phyloP scores from a whole-genome alignment of 2,113 vertebrate species.

The Ancistrus triradiatus region DNA sequence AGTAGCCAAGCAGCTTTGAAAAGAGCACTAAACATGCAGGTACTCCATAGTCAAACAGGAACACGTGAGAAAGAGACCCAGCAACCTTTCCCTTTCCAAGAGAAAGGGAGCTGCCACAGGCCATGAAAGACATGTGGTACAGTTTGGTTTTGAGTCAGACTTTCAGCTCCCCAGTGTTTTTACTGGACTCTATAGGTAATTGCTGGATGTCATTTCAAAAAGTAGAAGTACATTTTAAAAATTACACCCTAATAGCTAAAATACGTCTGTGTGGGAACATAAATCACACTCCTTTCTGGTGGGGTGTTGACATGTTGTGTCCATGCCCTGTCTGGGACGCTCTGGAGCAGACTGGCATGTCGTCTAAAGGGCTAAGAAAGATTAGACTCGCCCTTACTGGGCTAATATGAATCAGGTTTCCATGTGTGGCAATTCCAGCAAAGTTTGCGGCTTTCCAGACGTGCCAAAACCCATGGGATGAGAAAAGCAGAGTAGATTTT shows the following conservation, averaged over 20 bases:
- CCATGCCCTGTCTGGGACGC: neutral
- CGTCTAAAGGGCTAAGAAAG: neutral
- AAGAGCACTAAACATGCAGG: too few relatives aligned
- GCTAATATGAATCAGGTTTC: neutral
- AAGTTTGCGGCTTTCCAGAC: neutral
- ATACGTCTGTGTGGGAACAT: constrained; percentile 1
- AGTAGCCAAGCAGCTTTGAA: too few relatives aligned
- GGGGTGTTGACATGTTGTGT: neutral
- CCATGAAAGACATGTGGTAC: neutral
- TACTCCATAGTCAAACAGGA: too few relatives aligned
- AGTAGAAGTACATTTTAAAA: neutral
- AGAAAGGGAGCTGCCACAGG: neutral
- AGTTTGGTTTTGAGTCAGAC: too few relatives aligned
- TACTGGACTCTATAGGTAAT: neutral
- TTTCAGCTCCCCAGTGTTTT: too few relatives aligned
- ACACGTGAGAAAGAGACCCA: too few relatives aligned
- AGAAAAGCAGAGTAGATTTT: constrained; percentile 11
- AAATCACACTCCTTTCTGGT: neutral
- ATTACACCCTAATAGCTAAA: constrained; percentile 8
- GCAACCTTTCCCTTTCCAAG: too few relatives aligned
- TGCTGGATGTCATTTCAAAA: neutral
- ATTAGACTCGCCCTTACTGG: neutral
- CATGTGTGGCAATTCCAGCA: neutral
- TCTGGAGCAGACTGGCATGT: neutral
- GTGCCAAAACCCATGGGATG: neutral